These are phyloP conservation scores for Phaetusa simplex DNA, from an alignment of 2,113 vertebrate species.

Conservation along the genomic window DNA sequence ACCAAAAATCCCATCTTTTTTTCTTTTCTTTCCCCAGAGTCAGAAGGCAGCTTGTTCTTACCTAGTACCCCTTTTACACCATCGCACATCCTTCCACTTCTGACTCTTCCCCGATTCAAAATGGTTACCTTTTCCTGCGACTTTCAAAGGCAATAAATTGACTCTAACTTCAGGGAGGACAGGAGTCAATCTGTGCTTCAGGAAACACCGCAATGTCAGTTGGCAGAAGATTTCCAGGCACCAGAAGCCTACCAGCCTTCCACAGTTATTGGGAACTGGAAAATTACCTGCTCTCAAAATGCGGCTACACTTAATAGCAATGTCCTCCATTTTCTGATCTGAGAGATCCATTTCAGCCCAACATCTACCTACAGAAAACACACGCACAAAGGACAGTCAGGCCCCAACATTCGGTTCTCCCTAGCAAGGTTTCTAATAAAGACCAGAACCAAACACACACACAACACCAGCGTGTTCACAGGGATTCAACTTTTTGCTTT, in stretches of 20 bases:
- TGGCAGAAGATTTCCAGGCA: background rate
- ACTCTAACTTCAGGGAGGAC: background rate
- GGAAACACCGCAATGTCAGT: background rate
- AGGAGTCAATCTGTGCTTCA: background rate
- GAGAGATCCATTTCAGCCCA: background rate
- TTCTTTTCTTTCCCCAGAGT: background rate
- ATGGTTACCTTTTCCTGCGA: background rate
- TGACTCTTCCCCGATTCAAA: background rate
- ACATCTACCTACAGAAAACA: background rate
- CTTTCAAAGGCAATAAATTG: background rate
- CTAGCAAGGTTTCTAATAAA: background rate
- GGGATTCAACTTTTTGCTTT: background rate
- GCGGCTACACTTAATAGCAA: background rate
- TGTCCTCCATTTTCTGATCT: background rate
- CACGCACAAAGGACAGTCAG: background rate
- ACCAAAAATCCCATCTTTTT: background rate
- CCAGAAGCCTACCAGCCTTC: background rate
- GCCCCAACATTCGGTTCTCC: background rate
- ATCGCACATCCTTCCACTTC: background rate
- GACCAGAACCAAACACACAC: background rate
- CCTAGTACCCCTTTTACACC: background rate
- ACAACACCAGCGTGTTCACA: background rate
- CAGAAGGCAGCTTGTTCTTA: background rate
- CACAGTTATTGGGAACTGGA: background rate
- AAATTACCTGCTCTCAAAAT: background rate